Base-by-base conservation (phyloP, 2,888 invertebrate species). In the Corbicula japonica region DNA sequence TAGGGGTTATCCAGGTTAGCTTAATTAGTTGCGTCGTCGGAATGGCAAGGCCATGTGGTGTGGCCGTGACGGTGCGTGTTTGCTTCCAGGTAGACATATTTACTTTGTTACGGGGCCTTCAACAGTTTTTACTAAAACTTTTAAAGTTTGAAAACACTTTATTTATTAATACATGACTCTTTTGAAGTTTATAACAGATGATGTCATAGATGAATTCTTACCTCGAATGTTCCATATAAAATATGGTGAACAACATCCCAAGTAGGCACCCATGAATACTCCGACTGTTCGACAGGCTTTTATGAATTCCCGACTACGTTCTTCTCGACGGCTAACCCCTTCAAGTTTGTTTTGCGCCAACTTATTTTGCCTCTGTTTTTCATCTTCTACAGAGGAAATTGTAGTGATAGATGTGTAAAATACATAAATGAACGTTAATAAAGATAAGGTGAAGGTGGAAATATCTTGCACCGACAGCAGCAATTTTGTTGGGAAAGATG, bases 191-290 rank as follows among this genome's bases (percentile, higher is more conserved):
- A n/a, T n/a, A n/a, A n/a, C n/a, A n/a, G n/a, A n/a, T n/a, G n/a
- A n/a, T n/a, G n/a, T n/a, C n/a, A n/a, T n/a, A n/a, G n/a, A n/a
- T n/a, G n/a, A n/a, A n/a, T n/a, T n/a, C n/a, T 41, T 72, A 38
- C 62, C 44, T n/a, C 52, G 35, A 2, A 32, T 30, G 30, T 62
- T 38, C 56, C 65, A 48, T 12, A 76, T 62, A 30, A 69, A 63
- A 38, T 80, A 80, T 15, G 80, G 80, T 30, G 61, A 30, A 38
- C 72, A 60, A 32, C 68, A 72, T 6, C 80, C 80, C 21, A 80
- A 28, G 41, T 71, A 80, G 5, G 76, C 68, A 18, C 50, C 34
- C 48, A 76, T 72, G 58, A 80, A 80, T 15, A 58, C 23, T 3
- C 48, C 71, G 10, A 80, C 76, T 1, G 75, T 80, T n/a, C 63